Evolutionary conservation across 1,140 invertebrate genomes (phyloP), one percentile per base, ranked within the genome.

Genomic region (Mylabris phalerata): DNA sequence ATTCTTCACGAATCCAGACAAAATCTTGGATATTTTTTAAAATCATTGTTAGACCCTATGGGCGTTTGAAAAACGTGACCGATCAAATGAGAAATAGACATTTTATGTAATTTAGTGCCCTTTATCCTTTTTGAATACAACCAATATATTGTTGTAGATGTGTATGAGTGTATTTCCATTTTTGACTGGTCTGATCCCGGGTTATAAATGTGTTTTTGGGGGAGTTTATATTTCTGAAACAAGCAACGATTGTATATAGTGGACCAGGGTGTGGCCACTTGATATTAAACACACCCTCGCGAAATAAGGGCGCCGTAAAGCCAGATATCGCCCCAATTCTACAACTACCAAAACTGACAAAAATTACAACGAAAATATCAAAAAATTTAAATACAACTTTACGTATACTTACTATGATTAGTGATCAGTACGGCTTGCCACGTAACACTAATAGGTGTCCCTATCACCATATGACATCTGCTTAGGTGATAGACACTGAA

Each of bases 101-200:
- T 38, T 25, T 25, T 43, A 42, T 10, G 32, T 52, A 52, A 52
- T 41, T 46, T 27, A 54, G 38, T 43, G 44, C 32, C 39, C 47
- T 32, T 32, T 32, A 32, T 32, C 32, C 32, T 32, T 32, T 19
- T 32, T 32, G 42, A 50, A 56, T 50, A 55, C 48, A 49, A 40
- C 59, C 52, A 60, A 60, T 60, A 61, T 61, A 50, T 32, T 32
- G 7, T 5, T 32, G 32, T 32, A 32, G 4, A 32, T 32, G 7
- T 32, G 32, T 32, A 7, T 32, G 32, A 2, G 32, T 42, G 50
- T 54, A 64, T 64, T 63, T 67, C 64, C 64, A 66, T 67, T 67
- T 66, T 64, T 64, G 66, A 67, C 64, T 66, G 64, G 59, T 64
- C 59, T 64, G 66, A 67, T 66, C 66, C 66, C 55, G 13, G 55